Evolutionary conservation across 2,888 invertebrate species (phyloP).

Genomic region (Cantharis flavilabris): DNA sequence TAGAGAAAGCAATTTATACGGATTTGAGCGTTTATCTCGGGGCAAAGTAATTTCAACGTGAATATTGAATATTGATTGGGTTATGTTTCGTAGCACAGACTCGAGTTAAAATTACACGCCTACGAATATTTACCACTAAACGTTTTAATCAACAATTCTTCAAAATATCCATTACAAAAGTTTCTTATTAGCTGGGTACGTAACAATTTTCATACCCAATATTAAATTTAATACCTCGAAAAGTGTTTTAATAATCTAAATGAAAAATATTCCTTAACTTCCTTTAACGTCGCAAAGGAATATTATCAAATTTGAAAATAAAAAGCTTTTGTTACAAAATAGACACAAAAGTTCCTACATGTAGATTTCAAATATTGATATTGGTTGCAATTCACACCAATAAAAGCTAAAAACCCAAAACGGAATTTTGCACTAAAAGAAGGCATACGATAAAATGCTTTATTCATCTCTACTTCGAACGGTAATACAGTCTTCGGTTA

Average conservation of each 20-base stretch:
- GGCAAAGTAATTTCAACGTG: slow-evolving; percentile 26
- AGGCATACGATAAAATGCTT: not conserved
- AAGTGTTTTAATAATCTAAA: not conserved
- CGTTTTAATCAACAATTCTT: not conserved
- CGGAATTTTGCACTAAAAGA: not conserved
- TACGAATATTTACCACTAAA: slow-evolving; percentile 1
- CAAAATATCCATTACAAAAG: not conserved
- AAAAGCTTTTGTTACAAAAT: not conserved
- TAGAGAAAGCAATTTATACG: slow-evolving; percentile 26
- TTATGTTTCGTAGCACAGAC: slow-evolving; percentile 15
- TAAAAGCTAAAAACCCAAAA: not conserved
- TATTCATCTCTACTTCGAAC: not conserved
- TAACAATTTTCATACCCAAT: not conserved
- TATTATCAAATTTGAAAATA: not conserved
- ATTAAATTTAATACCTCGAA: not conserved
- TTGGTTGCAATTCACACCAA: not conserved
- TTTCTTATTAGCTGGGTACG: not conserved
- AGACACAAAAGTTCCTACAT: not conserved
- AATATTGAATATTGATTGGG: slow-evolving; percentile 31
- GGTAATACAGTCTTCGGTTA: not conserved
- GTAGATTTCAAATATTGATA: not conserved
- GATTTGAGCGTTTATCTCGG: slow-evolving; percentile 26
- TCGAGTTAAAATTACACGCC: slow-evolving; percentile 21
- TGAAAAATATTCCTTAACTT: not conserved
- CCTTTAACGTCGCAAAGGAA: not conserved